Percentiles rank a stretch among this genome's conserved stretches.
Conservation (phyloP, 2,797 vertebrate species). For the Agapornis canus region DNA sequence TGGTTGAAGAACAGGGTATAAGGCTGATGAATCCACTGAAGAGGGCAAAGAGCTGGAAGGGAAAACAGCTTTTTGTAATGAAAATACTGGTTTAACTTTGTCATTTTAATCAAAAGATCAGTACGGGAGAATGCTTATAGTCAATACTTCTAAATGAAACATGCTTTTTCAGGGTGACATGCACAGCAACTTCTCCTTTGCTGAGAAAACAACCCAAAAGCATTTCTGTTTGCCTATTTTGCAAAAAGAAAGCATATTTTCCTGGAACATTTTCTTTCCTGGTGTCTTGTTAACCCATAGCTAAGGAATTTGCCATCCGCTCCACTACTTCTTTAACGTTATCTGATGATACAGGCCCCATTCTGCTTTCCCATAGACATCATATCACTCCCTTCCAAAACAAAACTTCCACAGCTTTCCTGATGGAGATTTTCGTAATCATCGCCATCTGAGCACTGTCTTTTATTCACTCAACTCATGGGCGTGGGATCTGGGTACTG, state of each 20-base stretch:
- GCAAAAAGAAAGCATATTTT: not conserved
- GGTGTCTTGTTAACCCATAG: not conserved
- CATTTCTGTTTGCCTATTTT: not conserved
- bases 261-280: not conserved
- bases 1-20: not conserved
- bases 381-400: not conserved
- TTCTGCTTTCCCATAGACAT: not conserved
- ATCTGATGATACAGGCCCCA: not conserved
- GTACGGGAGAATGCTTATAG: not conserved
- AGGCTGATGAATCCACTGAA: not conserved
- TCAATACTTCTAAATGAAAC: not conserved
- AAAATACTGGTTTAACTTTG: not conserved
- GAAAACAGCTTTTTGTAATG: not conserved
- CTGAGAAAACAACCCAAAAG: not conserved
- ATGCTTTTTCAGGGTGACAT: not conserved
- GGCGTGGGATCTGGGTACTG: not conserved
- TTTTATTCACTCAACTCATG: fast-evolving
- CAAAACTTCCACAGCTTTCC: not conserved
- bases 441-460: fast-evolving
- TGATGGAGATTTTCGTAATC: not conserved
- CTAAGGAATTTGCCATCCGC: not conserved
- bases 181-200: not conserved
- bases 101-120: not conserved
- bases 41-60: not conserved
- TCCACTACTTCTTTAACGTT: not conserved